These are phyloP conservation scores for Gorsachius goisagi DNA, from an alignment of 2,113 vertebrate genomes.

Conservation along the genomic window DNA sequence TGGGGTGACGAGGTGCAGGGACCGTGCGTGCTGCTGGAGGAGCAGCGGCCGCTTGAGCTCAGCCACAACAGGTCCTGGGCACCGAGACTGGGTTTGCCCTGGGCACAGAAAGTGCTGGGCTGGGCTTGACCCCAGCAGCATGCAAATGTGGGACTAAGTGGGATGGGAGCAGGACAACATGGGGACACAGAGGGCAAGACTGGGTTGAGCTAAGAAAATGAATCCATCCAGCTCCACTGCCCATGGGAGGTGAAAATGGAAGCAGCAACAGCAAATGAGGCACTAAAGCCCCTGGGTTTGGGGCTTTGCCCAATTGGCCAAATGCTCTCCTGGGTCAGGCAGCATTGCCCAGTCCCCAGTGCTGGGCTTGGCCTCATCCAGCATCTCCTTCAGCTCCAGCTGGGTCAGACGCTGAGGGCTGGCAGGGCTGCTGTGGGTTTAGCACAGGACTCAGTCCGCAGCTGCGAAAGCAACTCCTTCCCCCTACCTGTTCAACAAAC, in stretches of 20 bases:
- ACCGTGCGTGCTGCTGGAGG: rapidly evolving
- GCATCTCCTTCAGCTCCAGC: not conserved
- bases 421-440: not conserved
- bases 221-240: not conserved
- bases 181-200: not conserved
- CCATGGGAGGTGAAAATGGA: rapidly evolving
- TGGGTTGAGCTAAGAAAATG: not conserved
- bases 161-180: not conserved
- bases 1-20: not conserved
- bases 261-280: not conserved
- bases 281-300: not conserved
- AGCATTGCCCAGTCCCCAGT: not conserved
- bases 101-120: not conserved
- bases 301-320: not conserved
- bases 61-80: not conserved
- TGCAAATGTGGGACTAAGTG: rapidly evolving
- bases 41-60: rapidly evolving
- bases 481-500: not conserved
- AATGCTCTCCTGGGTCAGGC: not conserved
- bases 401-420: not conserved
- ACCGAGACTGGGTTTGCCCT: not conserved
- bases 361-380: not conserved
- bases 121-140: not conserved
- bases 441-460: not conserved
- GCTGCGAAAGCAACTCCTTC: not conserved